Evolutionary conservation across 2,797 vertebrate species (phyloP).

Genomic region (Mus caroli): DNA sequence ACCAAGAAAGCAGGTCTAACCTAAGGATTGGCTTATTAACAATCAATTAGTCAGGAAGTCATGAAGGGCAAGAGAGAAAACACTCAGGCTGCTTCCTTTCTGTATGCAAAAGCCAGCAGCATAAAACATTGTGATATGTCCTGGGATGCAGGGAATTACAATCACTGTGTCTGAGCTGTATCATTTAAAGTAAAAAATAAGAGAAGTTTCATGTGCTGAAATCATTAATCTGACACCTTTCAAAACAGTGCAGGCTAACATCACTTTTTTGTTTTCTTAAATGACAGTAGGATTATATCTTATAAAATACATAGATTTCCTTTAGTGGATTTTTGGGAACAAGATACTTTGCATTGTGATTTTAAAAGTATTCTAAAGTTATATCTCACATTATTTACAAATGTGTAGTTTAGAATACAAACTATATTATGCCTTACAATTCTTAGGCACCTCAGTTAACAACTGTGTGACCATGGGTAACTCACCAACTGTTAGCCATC

Average conservation of each 20-base stretch:
- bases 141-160: slow-evolving; percentile 17
- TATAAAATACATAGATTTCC: neutral
- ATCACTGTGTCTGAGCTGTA: neutral
- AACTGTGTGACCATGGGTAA: neutral
- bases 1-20: neutral
- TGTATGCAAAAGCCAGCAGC: neutral
- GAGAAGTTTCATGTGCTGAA: neutral
- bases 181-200: slow-evolving; percentile 62
- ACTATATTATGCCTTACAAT: slow-evolving; percentile 4
- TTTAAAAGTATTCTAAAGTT: neutral
- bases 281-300: neutral
- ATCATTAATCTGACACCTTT: slow-evolving; percentile 55
- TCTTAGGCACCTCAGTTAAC: neutral
- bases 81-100: neutral
- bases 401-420: neutral
- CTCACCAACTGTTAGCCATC: neutral
- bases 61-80: neutral
- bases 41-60: neutral
- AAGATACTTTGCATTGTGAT: neutral
- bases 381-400: slow-evolving; percentile 11
- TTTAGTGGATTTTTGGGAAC: slow-evolving; percentile 51
- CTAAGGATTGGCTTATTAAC: slow-evolving; percentile 4
- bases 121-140: neutral
- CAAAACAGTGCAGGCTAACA: slow-evolving; percentile 17
- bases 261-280: neutral